Base-by-base conservation (phyloP, 2,888 invertebrate species). In the Chrysina gloriosa region DNA sequence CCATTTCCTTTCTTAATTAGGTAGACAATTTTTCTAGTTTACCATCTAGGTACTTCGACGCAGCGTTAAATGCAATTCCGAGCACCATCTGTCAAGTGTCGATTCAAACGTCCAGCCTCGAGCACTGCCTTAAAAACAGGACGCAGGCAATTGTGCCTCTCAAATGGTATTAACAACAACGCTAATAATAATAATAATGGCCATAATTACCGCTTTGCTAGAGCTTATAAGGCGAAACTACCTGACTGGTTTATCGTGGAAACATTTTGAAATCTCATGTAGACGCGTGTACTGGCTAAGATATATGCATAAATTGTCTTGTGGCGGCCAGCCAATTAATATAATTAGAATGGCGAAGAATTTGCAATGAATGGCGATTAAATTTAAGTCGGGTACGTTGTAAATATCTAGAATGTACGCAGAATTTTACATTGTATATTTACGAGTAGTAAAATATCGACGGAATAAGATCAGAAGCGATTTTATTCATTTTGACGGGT, bases 141-240 rank as follows among this genome's bases (percentile, higher is more conserved):
- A 29, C 50, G 11, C 6, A 6, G 27, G 27, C 50, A 29, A 50
- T 50, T 50, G 50, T 19, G 9, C 14, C 9, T 7, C 29, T 5
- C 14, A 50, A 50, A 50, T 27, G 50, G 50, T 50, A 50, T 50
- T 50, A 50, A 50, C 50, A 27, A 27, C 14, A 50, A 50, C 50
- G 29, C 5, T 27, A 50, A 29, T 50, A 25, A 50, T 29, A 50
- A 14, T 50, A 50, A 27, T 27, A 27, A 16, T 27, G 50, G 14
- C 27, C 2, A 50, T 50, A 50, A 50, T 50, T 50, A 50, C 29
- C 3, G 4, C 4, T 14, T 27, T 25, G 16, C 29, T 27, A 14
- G 19, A 3, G 50, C 50, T 6, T 50, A 50, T 50, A 50, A 7
- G 50, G 50, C 16, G 2, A 14, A 29, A 50, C 27, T 45, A 21